Evolutionary conservation across 2,888 invertebrate species (phyloP).

Genomic region (Limnephilus auricula): DNA sequence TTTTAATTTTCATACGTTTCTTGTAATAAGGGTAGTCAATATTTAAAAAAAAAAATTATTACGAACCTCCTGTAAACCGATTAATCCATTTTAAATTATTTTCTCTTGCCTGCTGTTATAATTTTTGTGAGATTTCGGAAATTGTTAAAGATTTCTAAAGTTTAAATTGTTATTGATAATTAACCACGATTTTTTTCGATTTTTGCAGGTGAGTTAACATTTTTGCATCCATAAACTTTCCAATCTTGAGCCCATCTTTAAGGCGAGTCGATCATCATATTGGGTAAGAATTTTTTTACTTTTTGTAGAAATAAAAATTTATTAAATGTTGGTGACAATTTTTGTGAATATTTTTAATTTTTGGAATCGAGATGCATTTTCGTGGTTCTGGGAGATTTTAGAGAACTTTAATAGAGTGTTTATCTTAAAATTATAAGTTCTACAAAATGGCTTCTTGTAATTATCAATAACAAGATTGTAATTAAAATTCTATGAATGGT

Average conservation of each 20-base stretch:
- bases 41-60: background rate
- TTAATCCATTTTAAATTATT: background rate
- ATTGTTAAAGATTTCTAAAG: background rate
- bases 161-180: background rate
- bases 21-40: too few relatives aligned
- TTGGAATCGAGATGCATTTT: too few relatives aligned
- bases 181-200: slow-evolving; percentile 25
- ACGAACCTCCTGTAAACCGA: background rate
- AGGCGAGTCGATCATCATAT: background rate
- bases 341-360: too few relatives aligned
- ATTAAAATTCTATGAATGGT: too few relatives aligned
- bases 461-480: too few relatives aligned
- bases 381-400: too few relatives aligned
- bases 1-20: too few relatives aligned
- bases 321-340: too few relatives aligned
- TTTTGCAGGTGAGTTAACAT: slow-evolving; percentile 37
- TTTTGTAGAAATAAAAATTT: background rate
- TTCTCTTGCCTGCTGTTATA: background rate
- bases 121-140: background rate
- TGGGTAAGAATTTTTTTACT: background rate
- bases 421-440: too few relatives aligned
- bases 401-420: too few relatives aligned
- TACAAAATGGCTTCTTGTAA: too few relatives aligned
- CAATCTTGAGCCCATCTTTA: background rate
- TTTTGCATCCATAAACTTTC: background rate